Evolutionary conservation across 2,888 invertebrate genomes (phyloP).

Genomic region (Ephialtes manifestator): DNA sequence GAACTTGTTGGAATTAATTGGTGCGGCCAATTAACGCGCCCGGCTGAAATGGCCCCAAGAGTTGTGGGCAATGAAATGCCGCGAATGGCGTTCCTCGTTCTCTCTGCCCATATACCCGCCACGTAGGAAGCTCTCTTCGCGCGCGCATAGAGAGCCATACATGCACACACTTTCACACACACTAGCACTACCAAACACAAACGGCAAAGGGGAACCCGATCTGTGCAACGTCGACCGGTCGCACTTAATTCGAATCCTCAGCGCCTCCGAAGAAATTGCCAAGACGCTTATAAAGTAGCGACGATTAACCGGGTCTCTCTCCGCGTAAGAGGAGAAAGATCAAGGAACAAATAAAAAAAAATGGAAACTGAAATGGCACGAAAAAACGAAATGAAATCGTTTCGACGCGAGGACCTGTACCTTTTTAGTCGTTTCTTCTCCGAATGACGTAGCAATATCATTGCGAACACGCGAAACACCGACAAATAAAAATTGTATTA

Average conservation of each 20-base stretch:
- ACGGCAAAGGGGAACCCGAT: slow-evolving; percentile 61
- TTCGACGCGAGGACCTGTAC: slow-evolving; percentile 8
- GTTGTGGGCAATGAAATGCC: slow-evolving; percentile 77
- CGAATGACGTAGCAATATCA: background rate
- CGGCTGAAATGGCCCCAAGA: slow-evolving; percentile 79
- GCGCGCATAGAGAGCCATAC: slow-evolving; percentile 4
- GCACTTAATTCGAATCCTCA: slow-evolving; percentile 73
- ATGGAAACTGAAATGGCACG: slow-evolving; percentile 2
- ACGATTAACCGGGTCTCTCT: slow-evolving; percentile 63
- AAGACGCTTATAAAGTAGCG: slow-evolving; percentile 67
- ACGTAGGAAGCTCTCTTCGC: slow-evolving; percentile 60
- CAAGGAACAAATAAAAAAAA: background rate
- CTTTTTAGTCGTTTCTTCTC: background rate
- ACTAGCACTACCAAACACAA: slow-evolving; percentile 3
- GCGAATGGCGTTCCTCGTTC: slow-evolving; percentile 71
- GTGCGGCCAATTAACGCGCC: slow-evolving; percentile 85
- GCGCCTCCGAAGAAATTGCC: slow-evolving; percentile 61
- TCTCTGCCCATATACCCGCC: slow-evolving; percentile 55
- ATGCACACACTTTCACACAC: background rate
- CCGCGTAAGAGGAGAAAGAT: slow-evolving; percentile 58
- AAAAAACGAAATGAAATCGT: slow-evolving; percentile 23
- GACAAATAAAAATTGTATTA: background rate
- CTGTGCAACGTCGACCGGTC: slow-evolving; percentile 54
- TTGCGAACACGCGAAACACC: background rate
- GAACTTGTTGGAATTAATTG: slow-evolving; percentile 86